A percentile compares a stretch with the other conserved stretches of the same genome.
These are phyloP conservation scores for Habroteleia sp. DNA, from an alignment of 2,888 invertebrate genomes.

Conservation along the genomic window DNA sequence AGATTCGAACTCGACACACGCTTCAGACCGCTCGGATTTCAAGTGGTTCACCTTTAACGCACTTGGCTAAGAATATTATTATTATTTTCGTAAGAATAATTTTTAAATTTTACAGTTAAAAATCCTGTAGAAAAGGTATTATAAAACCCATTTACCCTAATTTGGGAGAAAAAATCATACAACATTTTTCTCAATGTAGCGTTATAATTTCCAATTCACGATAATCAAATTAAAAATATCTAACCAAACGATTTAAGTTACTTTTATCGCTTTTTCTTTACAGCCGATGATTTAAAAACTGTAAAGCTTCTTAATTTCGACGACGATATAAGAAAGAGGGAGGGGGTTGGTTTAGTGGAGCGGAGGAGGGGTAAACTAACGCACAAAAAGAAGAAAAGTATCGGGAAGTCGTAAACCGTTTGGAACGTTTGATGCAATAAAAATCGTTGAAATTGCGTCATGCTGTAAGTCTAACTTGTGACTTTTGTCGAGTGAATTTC, in stretches of 20 bases:
- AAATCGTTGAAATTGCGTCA: conserved; percentile 60
- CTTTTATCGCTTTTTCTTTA: conserved; percentile 16
- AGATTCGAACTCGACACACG: no score
- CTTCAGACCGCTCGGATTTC: no score
- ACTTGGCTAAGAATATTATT: no score
- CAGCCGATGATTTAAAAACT: conserved; percentile 30
- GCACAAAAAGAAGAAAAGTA: conserved; percentile 38
- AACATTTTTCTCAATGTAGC: no score
- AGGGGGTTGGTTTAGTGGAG: background rate
- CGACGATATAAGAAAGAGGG: conserved; percentile 2
- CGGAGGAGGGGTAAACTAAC: background rate
- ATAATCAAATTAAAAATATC: no score
- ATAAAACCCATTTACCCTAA: no score
- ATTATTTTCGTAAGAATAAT: no score
- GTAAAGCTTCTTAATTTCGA: conserved; percentile 42
- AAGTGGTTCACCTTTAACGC: no score
- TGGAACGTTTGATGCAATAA: conserved; percentile 58
- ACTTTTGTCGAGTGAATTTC: conserved; percentile 58
- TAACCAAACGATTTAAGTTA: background rate
- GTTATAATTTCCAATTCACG: no score
- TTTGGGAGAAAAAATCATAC: no score
- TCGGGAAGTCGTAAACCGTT: conserved; percentile 60
- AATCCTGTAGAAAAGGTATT: no score
- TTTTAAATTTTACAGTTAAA: no score
- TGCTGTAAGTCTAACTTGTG: conserved; percentile 56